Conservation (phyloP, 2,113 vertebrate species). For the Halcyon malimbica region DNA sequence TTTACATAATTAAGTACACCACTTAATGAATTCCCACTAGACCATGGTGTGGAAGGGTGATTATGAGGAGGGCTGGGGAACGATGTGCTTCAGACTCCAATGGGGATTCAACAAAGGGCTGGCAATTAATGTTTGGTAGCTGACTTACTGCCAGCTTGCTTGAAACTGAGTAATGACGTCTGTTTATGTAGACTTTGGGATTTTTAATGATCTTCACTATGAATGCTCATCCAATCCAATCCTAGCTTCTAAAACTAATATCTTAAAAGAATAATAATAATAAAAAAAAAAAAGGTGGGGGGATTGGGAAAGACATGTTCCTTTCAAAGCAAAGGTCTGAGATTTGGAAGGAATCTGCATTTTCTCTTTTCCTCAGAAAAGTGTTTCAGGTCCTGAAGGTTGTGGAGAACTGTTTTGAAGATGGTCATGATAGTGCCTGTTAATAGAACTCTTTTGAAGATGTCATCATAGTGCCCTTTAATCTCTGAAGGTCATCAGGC, state of each 20-base stretch:
- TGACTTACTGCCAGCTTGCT: background rate
- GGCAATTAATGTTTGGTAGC: background rate
- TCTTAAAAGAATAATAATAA: background rate
- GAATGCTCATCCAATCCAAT: background rate
- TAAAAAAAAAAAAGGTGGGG: accelerated
- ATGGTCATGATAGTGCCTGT: background rate
- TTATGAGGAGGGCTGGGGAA: background rate
- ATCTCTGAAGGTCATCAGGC: background rate
- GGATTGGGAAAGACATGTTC: no score
- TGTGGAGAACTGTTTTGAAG: background rate
- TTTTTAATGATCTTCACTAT: background rate
- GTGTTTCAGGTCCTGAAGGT: background rate
- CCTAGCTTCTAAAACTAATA: background rate
- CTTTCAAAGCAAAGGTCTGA: background rate
- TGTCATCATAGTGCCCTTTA: background rate
- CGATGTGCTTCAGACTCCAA: background rate
- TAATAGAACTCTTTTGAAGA: background rate
- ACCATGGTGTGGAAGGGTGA: background rate
- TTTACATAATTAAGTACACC: background rate
- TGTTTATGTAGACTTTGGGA: background rate
- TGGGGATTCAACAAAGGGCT: background rate
- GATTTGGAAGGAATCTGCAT: background rate
- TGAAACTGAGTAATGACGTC: background rate
- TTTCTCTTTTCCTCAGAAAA: background rate
- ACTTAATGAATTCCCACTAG: background rate